Evolutionary conservation across 2,113 vertebrate genomes (phyloP), one percentile per base, ranked within the genome.

Genomic region (Sorex araneus): DNA sequence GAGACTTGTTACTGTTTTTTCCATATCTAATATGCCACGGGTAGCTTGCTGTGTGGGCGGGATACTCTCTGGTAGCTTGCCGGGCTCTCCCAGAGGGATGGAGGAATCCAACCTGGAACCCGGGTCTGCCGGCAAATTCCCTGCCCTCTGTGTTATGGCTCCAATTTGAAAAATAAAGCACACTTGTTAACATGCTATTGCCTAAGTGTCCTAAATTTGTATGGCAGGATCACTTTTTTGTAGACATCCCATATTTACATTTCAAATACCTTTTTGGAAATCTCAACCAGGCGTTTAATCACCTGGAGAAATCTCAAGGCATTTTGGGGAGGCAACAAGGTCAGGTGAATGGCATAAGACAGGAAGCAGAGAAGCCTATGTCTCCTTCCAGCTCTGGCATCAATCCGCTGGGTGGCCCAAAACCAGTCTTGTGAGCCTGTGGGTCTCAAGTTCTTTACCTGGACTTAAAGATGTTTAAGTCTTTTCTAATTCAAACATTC

Each of bases 231-330:
- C 15, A 45, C 43, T 57, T 73, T 87, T 83, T 23, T 79, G 32
- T 8, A 94, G 54, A 64, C 76, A 94, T 43, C 80, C 70, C 36
- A 84, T 1, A 0, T 82, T 85, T 91, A 81, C 43, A 50, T 93
- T 87, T 95, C 74, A 84, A 92, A 87, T 2, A 0, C 2, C 47
- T 86, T 89, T 89, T 89, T 57, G 40, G 70, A 94, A 90, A 81
- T 69, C 87, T 27, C 67, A 60, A 57, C 50, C 57, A 67, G 78
- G 80, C 43, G 75, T 45, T 79, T 79, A 93, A 50, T 92, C 66
- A 54, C 57, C 74, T 47, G 23, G 6, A 91, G 84, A 93, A 90
- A 21, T 83, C 30, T 23, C 66, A 67, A 3, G 78, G 70, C 32
- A 83, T 79, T 84, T 76, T 69, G 63, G 27, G n/a, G 32, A 91